Evolutionary conservation across 1,140 invertebrate species (phyloP).

Genomic region (Camponotus pennsylvanicus): DNA sequence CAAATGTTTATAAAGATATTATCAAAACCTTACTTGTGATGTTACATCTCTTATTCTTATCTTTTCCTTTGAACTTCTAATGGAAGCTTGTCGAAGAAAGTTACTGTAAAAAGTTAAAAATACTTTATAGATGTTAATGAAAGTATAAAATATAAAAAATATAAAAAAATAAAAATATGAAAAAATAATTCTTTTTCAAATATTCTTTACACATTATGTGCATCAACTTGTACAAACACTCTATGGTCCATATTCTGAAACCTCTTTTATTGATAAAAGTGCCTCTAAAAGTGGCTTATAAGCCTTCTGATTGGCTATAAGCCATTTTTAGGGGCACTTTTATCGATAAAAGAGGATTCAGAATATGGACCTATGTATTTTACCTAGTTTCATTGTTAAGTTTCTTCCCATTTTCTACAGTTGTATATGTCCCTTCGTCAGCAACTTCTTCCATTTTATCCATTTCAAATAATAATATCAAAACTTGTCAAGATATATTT

Average conservation of each 20-base stretch:
- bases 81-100: neutral
- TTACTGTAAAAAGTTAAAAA: conserved; percentile 37
- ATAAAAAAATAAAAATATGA: neutral
- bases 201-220: neutral
- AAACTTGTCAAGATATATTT: neutral
- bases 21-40: conserved; percentile 8
- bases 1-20: neutral
- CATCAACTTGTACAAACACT: neutral
- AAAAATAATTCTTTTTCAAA: neutral
- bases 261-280: no score
- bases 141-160: neutral
- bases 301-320: no score
- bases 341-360: no score
- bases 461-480: conserved; percentile 21
- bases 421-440: neutral
- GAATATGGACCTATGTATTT: no score
- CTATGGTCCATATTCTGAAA: no score
- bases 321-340: no score
- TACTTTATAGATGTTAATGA: neutral
- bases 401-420: neutral
- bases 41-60: conserved; percentile 21
- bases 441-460: conserved; percentile 9
- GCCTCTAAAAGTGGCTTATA: no score
- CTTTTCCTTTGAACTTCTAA: conserved; percentile 1
- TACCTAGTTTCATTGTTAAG: conserved; percentile 38